Evolutionary conservation across 2,113 vertebrate species (phyloP).

Genomic region (Tenrec ecaudatus): DNA sequence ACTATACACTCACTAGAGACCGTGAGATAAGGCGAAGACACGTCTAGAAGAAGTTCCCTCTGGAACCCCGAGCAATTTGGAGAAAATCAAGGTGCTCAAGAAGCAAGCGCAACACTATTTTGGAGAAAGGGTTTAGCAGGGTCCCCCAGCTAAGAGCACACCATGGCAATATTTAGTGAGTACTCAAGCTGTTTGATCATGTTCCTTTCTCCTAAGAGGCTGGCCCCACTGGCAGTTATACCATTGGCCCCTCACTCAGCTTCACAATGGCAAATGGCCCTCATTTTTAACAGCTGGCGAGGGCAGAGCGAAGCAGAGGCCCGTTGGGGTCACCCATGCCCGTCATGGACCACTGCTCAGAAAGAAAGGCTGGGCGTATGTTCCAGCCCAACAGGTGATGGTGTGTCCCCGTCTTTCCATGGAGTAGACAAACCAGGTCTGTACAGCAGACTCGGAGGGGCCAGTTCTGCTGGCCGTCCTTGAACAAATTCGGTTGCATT

Average conservation of each 20-base stretch:
- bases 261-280: not conserved
- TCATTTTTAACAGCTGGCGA: not conserved
- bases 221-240: not conserved
- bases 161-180: not conserved
- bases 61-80: not conserved
- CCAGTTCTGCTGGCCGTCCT: not conserved
- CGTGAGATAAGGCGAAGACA: not conserved
- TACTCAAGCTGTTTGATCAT: not conserved
- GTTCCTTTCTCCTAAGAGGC: not conserved
- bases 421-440: not conserved
- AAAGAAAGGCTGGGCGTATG: not conserved
- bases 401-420: not conserved
- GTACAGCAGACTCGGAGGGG: not conserved
- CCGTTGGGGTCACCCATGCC: not conserved
- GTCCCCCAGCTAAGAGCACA: not conserved
- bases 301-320: not conserved
- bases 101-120: not conserved
- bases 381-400: not conserved
- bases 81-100: slow-evolving; percentile 5
- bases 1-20: not conserved
- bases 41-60: not conserved
- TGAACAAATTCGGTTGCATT: not conserved
- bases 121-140: not conserved
- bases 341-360: not conserved
- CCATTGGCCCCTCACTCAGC: not conserved